phyloP scores from a whole-genome alignment of 2,797 vertebrate species.

The Hemitrygon akajei region DNA sequence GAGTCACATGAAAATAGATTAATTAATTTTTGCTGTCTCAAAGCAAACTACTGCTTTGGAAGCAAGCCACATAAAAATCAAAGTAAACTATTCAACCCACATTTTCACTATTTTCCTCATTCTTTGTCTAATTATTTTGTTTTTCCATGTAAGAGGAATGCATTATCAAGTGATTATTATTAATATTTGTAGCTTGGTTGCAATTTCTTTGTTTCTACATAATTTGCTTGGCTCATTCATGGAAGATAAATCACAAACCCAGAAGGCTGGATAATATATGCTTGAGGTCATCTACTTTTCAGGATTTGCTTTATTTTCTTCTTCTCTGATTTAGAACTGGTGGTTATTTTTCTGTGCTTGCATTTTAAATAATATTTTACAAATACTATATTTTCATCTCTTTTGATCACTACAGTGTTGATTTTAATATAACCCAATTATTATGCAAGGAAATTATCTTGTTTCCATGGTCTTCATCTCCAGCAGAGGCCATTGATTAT shows the following conservation, averaged over 20 bases:
- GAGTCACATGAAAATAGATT: background rate
- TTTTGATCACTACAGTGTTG: background rate
- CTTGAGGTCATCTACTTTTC: background rate
- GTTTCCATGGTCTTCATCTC: background rate
- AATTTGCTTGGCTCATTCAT: background rate
- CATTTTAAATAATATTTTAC: background rate
- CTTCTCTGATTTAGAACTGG: background rate
- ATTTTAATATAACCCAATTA: background rate
- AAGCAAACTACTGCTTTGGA: background rate
- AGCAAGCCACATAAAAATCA: background rate
- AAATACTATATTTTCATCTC: background rate
- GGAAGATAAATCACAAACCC: background rate
- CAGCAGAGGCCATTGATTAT: background rate
- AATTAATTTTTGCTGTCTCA: background rate
- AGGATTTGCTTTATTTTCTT: constrained; percentile 4
- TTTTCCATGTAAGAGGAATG: background rate
- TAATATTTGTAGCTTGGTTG: background rate
- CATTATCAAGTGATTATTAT: background rate
- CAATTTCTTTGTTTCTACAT: background rate
- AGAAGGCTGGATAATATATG: background rate
- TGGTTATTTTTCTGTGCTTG: background rate
- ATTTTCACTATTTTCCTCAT: background rate
- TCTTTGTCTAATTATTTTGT: background rate
- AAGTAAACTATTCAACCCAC: background rate
- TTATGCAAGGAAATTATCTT: background rate